Evolutionary conservation across 1,140 invertebrate genomes (phyloP).

Genomic region (Gonioctena quinquepunctata): DNA sequence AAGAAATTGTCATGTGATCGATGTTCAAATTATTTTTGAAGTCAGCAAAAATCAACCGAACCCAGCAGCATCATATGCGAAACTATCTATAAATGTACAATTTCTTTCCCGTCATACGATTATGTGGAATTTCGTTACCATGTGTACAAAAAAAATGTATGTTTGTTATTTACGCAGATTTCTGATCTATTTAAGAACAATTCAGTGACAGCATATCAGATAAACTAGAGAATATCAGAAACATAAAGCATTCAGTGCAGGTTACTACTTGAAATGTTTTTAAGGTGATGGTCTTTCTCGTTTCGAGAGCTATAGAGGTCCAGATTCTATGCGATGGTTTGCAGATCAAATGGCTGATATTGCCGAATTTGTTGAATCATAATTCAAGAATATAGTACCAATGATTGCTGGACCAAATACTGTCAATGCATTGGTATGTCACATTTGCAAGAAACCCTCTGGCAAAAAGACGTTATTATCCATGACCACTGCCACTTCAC

Average conservation of each 20-base stretch:
- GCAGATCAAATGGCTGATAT: constrained; percentile 28
- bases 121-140: constrained; percentile 42
- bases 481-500: constrained; percentile 51
- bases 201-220: neutral
- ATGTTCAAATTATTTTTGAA: too few species aligned
- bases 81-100: constrained; percentile 13
- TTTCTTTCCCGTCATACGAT: constrained; percentile 23
- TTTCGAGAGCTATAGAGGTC: constrained; percentile 37
- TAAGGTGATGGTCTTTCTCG: constrained; percentile 40
- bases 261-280: constrained; percentile 23
- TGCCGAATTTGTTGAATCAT: constrained; percentile 29
- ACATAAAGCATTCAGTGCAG: constrained; percentile 45
- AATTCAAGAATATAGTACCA: constrained; percentile 30
- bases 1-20: too few species aligned
- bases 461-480: constrained; percentile 32
- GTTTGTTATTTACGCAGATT: constrained; percentile 51
- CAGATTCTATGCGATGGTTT: constrained; percentile 42
- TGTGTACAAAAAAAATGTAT: constrained; percentile 39
- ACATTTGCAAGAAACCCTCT: constrained; percentile 44
- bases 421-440: constrained; percentile 28
- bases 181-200: constrained; percentile 43
- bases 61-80: constrained; percentile 28
- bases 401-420: constrained; percentile 20
- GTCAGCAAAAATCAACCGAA: too few species aligned
- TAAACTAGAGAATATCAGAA: constrained; percentile 37